These are phyloP conservation scores for Macropus fuliginosus DNA, from an alignment of 2,797 vertebrate species.

Conservation along the genomic window DNA sequence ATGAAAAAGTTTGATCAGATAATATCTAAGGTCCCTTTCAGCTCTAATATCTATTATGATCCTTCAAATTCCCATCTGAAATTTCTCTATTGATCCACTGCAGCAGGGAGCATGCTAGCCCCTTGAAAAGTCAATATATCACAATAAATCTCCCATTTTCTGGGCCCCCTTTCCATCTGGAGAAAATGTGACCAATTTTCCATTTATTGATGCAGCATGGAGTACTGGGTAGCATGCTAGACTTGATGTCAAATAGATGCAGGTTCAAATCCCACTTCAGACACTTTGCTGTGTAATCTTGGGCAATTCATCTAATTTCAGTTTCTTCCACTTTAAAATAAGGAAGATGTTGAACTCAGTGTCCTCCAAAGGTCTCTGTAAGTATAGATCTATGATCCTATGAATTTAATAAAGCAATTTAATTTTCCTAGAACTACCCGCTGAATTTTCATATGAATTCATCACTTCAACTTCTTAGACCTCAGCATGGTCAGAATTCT, in stretches of 20 bases:
- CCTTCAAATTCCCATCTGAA: neutral
- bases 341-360: neutral
- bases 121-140: neutral
- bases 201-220: neutral
- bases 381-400: neutral
- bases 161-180: neutral
- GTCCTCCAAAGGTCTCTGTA: neutral
- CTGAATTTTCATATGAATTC: neutral
- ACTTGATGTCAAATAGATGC: neutral
- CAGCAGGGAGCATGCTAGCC: no score
- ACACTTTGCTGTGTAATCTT: neutral
- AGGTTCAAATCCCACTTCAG: neutral
- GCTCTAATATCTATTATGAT: neutral
- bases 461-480: neutral
- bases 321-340: neutral
- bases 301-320: neutral
- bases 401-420: slow-evolving; percentile 5
- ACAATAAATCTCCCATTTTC: neutral
- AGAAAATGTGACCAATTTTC: neutral
- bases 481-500: neutral
- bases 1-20: neutral
- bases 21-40: neutral
- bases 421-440: neutral
- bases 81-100: neutral
- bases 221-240: neutral